Base-by-base conservation (phyloP, 2,797 vertebrate species). In the Leptatherina wallacei region DNA sequence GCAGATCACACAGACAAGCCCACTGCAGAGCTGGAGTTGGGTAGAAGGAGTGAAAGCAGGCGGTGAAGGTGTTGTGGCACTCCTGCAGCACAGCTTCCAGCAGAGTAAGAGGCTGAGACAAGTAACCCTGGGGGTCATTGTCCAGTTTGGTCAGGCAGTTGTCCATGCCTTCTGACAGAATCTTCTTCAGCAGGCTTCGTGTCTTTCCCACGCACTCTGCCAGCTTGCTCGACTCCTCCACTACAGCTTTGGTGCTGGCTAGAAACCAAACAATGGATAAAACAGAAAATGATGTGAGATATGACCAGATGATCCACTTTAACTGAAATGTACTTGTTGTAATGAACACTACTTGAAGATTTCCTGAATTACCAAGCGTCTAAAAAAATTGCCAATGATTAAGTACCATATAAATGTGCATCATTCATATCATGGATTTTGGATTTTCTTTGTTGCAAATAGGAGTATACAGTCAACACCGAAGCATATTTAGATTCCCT, bases 171-270 rank as follows among this genome's bases (percentile, higher is more conserved):
- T 99, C 98, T 1, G 98, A 99, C 73, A 99, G 92, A 85, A 99
- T 96, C 93, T 98, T 99, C 91, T 98, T 98, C 87, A 99, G 93
- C 73, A 99, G 93, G 84, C 96, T 98, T 87, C 98, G 96, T 0
- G 98, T 98, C 94, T 99, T 99, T 65, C 98, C 98, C 92, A 99
- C 97, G 78, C 98, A 98, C 82, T 99, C 98, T 36, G 98, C 98
- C 85, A 99, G 94, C 92, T 97, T 98, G 93, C 96, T 98, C 2
- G 97, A 99, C 96, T 99, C 98, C 91, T 99, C 98, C 83, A 99
- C 95, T 89, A 97, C 96, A 29, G 98, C 96, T 92, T 99, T 99
- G 85, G 97, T 95, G 62, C 95, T 95, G 87, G 96, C 98, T 99
- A 75, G 33, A 90, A 84, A 51, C 54, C 70, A 78, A 78, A 85